Evolutionary conservation across 1,140 invertebrate genomes (phyloP), one percentile per base, ranked within the genome.

Genomic region (Cyclina sinensis): DNA sequence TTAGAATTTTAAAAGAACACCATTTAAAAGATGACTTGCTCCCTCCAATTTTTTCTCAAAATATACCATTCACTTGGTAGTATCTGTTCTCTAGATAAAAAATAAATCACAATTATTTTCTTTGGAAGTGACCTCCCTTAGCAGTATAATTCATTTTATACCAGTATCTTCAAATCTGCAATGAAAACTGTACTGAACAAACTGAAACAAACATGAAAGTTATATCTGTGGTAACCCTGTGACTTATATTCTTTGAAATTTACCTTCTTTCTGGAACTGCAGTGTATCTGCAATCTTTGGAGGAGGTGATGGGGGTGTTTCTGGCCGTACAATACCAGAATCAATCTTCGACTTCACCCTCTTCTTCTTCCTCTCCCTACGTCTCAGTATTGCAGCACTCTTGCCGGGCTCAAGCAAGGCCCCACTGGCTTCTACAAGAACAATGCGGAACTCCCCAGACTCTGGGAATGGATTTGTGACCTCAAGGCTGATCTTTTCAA

Each of bases 401-500:
- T 91, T 90, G 43, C 68, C 85, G 4, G 91, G 90, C 24, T 92
- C 91, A 3, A 93, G 65, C 1, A 91, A 82, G n/a, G 91, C 86
- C 5, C 90, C 89, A 65, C 84, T 93, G 24, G 91, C 91, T 62
- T 95, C 95, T n/a, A 95, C 92, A 18, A 95, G 82, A 21, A 94
- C 91, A 27, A 95, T 92, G 16, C 91, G 83, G 89, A 95, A 95
- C n/a, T 93, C 92, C 27, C 94, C 95, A 14, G 80, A 91, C 68
- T 94, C 92, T 24, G 81, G 4, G 76, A 95, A 95, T 30, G 94
- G 94, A 65, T 95, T 95, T n/a, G 89, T 91, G 14, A 95, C 92
- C 14, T 93, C 91, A 12, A 95, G 27, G n/a, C 82, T 86, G n/a
- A 95, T 90, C 54, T 92, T 92, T 51, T 94, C 90, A 65, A 95